Percentiles rank a stretch among this genome's conserved stretches.
Evolutionary conservation across 2,113 vertebrate genomes (phyloP).

Genomic region (Marcusenius ussheri): DNA sequence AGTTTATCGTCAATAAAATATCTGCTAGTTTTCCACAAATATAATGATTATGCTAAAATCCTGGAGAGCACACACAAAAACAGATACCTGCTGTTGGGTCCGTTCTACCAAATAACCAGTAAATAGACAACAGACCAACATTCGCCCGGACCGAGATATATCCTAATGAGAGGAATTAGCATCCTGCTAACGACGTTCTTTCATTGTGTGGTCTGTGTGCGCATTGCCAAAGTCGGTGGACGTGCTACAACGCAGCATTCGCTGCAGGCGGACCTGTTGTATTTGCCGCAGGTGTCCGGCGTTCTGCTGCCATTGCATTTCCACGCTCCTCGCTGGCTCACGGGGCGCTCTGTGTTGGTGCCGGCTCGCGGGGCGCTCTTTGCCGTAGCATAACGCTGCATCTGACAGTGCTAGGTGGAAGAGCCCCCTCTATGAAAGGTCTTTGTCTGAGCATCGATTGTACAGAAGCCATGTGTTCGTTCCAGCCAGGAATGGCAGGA

Average conservation of each 20-base stretch:
- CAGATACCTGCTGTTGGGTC: not conserved
- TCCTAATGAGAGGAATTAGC: not conserved
- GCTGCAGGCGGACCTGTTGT: not conserved
- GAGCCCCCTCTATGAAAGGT: not conserved
- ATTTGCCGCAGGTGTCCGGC: not conserved
- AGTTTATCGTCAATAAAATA: not conserved
- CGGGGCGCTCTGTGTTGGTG: not conserved
- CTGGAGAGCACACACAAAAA: not conserved
- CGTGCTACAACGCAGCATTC: not conserved
- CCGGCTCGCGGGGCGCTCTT: not conserved
- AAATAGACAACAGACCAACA: not conserved
- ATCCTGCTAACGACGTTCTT: not conserved
- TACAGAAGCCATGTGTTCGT: not conserved
- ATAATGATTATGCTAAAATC: not conserved
- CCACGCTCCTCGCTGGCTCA: not conserved
- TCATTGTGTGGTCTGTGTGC: not conserved
- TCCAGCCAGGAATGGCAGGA: not conserved
- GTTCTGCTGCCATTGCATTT: not conserved
- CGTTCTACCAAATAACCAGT: not conserved
- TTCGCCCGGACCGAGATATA: not conserved
- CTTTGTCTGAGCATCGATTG: slow-evolving; percentile 2
- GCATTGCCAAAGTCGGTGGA: not conserved
- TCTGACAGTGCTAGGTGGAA: not conserved
- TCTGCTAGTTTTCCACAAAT: not conserved
- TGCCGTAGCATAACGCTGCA: not conserved